Percentiles rank a stretch among this genome's conserved stretches.
These are phyloP conservation scores for Stichodactyla helianthus DNA, from an alignment of 64 coral and sea anemone species.

Conservation along the genomic window DNA sequence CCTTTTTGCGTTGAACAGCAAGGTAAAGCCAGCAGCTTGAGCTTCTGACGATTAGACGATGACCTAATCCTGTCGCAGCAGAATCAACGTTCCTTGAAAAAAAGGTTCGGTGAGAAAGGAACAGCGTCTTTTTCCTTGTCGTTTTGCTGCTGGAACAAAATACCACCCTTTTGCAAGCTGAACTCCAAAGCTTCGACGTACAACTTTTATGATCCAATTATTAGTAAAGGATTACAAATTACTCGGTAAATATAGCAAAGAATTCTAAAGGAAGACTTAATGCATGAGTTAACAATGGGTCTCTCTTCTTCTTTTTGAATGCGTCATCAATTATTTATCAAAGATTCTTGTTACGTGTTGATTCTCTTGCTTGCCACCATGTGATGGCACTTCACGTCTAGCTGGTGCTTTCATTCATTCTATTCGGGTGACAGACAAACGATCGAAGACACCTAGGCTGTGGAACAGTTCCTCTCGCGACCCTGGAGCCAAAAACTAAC, in stretches of 20 bases:
- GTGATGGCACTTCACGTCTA: not conserved
- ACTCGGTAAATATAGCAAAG: not conserved
- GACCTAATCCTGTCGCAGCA: not conserved
- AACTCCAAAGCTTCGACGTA: not conserved
- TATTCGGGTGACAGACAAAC: not conserved
- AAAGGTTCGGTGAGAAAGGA: not conserved
- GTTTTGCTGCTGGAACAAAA: not conserved
- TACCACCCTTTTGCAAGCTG: not conserved
- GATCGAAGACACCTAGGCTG: not conserved
- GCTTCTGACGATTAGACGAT: not conserved
- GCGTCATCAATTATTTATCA: not conserved
- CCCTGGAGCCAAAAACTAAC: not conserved
- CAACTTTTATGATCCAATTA: not conserved
- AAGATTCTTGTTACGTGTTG: slow-evolving; percentile 19
- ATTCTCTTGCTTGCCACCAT: slow-evolving; percentile 8
- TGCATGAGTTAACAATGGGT: slow-evolving; percentile 27
- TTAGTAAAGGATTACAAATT: not conserved
- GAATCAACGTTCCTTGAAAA: slow-evolving; percentile 2
- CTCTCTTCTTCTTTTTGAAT: not conserved
- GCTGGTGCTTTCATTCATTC: slow-evolving; percentile 15
- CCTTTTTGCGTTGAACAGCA: not conserved
- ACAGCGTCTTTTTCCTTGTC: not conserved
- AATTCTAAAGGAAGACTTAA: slow-evolving; percentile 5
- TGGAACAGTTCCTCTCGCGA: not conserved
- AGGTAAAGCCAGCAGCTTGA: not conserved